Evolutionary conservation across 2,113 vertebrate genomes (phyloP).

Genomic region (Eolophus roseicapilla): DNA sequence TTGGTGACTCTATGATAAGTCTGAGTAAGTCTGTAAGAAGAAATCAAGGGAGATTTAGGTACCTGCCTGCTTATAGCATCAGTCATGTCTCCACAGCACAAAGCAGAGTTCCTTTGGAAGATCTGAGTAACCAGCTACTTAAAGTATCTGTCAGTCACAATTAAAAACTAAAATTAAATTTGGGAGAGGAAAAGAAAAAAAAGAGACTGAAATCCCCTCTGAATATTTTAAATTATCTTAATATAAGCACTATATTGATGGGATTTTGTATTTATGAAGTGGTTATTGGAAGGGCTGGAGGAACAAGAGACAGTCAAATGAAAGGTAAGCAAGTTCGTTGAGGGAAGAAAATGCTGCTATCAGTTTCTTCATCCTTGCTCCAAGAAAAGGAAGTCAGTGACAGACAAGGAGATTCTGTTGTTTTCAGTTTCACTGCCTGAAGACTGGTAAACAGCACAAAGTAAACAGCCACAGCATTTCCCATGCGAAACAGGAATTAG

Average conservation of each 20-base stretch:
- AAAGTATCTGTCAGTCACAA: neutral
- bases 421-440: neutral
- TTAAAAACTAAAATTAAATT: neutral
- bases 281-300: neutral
- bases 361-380: neutral
- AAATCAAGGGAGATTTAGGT: neutral
- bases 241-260: neutral
- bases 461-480: neutral
- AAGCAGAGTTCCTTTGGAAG: neutral
- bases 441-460: slow-evolving; percentile 24
- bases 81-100: neutral
- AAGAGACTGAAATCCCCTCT: neutral
- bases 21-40: neutral
- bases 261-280: neutral
- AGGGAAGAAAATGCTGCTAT: neutral
- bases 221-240: neutral
- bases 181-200: neutral
- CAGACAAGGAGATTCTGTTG: neutral
- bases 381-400: neutral
- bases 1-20: neutral
- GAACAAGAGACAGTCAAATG: neutral
- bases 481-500: neutral
- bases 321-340: neutral
- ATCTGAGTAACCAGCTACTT: neutral
- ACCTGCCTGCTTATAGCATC: neutral